phyloP scores from a whole-genome alignment of 1,140 invertebrate genomes.

The Aricia agestis region DNA sequence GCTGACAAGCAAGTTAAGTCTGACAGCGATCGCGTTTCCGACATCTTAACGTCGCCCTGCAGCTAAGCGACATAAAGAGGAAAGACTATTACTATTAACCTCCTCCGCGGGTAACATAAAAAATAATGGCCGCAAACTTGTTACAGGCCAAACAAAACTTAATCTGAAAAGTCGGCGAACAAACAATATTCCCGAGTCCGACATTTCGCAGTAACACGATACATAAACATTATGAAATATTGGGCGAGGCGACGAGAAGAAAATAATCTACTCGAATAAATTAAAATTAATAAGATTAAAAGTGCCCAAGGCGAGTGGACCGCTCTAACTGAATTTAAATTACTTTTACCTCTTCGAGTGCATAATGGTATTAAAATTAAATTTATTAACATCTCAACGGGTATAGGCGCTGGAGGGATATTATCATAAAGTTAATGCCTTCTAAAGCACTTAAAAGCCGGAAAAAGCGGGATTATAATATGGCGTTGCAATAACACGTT shows the following conservation, averaged over 20 bases:
- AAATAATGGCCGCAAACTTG: background rate
- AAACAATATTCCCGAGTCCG: background rate
- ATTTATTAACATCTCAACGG: conserved; percentile 56
- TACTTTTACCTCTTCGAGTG: conserved; percentile 69
- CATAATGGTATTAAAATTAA: conserved; percentile 69
- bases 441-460: background rate
- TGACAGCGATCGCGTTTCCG: no score
- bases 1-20: no score
- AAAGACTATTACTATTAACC: background rate
- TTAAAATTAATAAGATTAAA: conserved; percentile 74
- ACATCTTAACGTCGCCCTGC: background rate
- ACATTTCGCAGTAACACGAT: background rate
- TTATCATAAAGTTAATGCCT: conserved; percentile 10
- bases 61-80: background rate
- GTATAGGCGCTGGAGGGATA: conserved; percentile 24
- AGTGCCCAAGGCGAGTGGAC: conserved; percentile 52
- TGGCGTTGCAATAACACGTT: background rate
- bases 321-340: conserved; percentile 69
- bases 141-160: background rate
- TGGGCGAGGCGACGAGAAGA: conserved; percentile 47
- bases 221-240: conserved; percentile 36
- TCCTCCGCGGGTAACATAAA: background rate
- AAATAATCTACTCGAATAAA: conserved; percentile 70
- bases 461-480: background rate
- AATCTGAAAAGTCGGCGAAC: background rate